phyloP scores from a whole-genome alignment of 2,113 vertebrate species.

The Semnornis frantzii region DNA sequence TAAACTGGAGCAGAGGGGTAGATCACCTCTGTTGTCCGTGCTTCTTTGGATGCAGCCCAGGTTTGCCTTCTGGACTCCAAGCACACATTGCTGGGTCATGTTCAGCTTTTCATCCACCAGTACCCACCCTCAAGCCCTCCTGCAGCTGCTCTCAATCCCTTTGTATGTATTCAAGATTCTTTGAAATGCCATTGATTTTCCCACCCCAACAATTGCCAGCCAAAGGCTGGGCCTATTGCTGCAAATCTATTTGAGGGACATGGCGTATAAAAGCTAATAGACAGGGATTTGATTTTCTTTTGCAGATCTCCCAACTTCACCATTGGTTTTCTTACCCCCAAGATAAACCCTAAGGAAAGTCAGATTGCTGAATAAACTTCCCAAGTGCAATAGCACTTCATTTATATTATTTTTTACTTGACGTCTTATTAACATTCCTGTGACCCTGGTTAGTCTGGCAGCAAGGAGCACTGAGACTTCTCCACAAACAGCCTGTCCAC shows the following conservation, averaged over 20 bases:
- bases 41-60: neutral
- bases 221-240: neutral
- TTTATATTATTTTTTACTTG: neutral
- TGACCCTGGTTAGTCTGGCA: neutral
- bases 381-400: neutral
- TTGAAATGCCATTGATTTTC: rapidly evolving
- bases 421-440: neutral
- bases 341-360: neutral
- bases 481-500: too few relatives aligned
- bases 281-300: neutral
- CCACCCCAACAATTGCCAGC: rapidly evolving
- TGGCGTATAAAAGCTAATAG: too few relatives aligned
- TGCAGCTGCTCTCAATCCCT: neutral
- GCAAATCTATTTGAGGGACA: neutral
- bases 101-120: neutral
- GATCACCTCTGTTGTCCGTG: neutral
- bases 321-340: neutral
- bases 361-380: neutral
- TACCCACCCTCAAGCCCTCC: neutral
- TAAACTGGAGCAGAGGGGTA: neutral
- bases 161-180: neutral
- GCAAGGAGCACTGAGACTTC: neutral
- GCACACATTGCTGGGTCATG: neutral
- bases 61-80: neutral
- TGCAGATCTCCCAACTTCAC: neutral